These are phyloP conservation scores for Gadopsis bispinosus DNA, from an alignment of 2,797 vertebrate genomes.

Conservation along the genomic window DNA sequence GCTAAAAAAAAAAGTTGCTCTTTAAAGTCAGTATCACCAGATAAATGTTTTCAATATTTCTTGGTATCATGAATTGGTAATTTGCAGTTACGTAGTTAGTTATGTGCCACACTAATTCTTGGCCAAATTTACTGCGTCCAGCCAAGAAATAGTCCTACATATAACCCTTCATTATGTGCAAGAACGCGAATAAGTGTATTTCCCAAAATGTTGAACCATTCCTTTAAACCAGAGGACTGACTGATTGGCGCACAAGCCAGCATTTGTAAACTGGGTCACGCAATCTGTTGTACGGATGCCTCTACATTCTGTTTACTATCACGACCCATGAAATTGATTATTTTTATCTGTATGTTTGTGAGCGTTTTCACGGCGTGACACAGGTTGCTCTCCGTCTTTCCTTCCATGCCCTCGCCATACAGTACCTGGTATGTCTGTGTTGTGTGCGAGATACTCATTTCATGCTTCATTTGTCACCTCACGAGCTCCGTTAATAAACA, in stretches of 20 bases:
- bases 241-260: constrained; percentile 8
- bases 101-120: neutral
- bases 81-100: neutral
- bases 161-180: neutral
- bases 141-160: neutral
- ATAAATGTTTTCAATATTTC: neutral
- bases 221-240: constrained; percentile 19
- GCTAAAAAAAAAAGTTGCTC: neutral
- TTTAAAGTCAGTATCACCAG: neutral
- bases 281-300: constrained; percentile 56
- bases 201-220: neutral
- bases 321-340: constrained; percentile 80
- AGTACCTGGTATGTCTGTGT: constrained; percentile 70
- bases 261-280: constrained; percentile 50
- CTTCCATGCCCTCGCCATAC: constrained; percentile 39
- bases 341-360: constrained; percentile 75
- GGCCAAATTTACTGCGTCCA: neutral
- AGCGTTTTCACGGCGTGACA: constrained; percentile 56
- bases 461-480: constrained; percentile 79
- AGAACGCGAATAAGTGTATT: neutral
- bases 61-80: constrained; percentile 8
- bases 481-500: constrained; percentile 79
- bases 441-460: constrained; percentile 75
- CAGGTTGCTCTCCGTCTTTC: constrained; percentile 54
- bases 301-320: constrained; percentile 64